phyloP scores from a whole-genome alignment of 1,140 invertebrate genomes.

The Bombus impatiens region DNA sequence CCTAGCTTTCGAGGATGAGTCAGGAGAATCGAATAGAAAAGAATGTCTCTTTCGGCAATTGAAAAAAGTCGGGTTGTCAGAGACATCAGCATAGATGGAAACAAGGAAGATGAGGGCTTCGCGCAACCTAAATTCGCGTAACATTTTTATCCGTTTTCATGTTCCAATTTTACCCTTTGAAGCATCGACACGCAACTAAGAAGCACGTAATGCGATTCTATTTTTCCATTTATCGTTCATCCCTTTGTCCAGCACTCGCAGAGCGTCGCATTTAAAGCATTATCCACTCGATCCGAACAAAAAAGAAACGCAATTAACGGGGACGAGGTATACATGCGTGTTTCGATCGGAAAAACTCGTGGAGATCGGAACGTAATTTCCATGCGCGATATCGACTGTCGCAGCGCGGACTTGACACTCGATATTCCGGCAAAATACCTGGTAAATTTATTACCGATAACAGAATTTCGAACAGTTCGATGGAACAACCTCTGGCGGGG shows the following conservation, averaged over 20 bases:
- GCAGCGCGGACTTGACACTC: conserved; percentile 19
- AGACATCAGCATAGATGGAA: not conserved
- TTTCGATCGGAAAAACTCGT: conserved; percentile 8
- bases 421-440: conserved; percentile 22
- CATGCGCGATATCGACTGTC: conserved; percentile 21
- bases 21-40: not conserved
- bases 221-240: conserved; percentile 13
- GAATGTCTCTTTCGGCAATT: not conserved
- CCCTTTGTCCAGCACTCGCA: not conserved
- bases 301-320: conserved; percentile 13
- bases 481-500: not conserved
- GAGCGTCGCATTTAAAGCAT: conserved; percentile 22
- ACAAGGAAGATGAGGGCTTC: not conserved
- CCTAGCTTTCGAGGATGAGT: not conserved
- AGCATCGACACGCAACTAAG: conserved; percentile 18
- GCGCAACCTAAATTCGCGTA: conserved; percentile 13
- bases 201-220: conserved; percentile 4
- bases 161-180: conserved; percentile 31
- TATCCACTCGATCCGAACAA: not conserved
- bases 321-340: not conserved
- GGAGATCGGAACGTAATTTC: conserved; percentile 10
- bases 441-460: conserved; percentile 30
- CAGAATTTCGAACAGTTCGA: conserved; percentile 15
- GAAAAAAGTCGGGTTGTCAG: not conserved
- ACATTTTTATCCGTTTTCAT: conserved; percentile 1